Evolutionary conservation across 2,113 vertebrate genomes (phyloP).

Genomic region (Psilopsiagon aurifrons): DNA sequence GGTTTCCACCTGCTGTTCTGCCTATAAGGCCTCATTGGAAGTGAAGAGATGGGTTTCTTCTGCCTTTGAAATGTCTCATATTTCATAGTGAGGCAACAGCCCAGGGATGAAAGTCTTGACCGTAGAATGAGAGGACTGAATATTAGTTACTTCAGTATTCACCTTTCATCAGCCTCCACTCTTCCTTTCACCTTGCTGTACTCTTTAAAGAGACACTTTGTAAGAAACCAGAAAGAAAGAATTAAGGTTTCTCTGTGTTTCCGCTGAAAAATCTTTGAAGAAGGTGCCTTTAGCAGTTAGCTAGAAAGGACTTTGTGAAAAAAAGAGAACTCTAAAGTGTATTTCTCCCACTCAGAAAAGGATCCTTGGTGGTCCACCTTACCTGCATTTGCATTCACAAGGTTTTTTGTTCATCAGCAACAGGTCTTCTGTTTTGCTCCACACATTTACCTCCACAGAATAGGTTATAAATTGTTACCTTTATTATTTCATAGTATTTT

Average conservation of each 20-base stretch:
- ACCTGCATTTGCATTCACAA: background rate
- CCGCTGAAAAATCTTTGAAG: background rate
- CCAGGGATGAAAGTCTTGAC: background rate
- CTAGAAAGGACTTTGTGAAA: background rate
- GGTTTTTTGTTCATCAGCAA: background rate
- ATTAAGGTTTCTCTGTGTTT: background rate
- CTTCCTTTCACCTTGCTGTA: background rate
- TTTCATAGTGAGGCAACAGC: background rate
- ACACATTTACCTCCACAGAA: background rate
- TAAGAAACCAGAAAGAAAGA: background rate
- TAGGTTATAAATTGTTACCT: background rate
- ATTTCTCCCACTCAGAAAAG: background rate
- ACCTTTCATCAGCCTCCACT: background rate
- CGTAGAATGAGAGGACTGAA: background rate
- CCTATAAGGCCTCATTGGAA: background rate
- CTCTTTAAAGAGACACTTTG: rapidly evolving
- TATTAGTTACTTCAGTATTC: background rate
- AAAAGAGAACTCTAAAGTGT: background rate
- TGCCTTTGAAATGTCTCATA: background rate
- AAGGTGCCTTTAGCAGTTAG: background rate
- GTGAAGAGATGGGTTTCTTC: background rate
- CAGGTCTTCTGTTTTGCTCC: background rate
- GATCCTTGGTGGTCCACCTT: background rate
- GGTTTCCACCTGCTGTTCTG: background rate
- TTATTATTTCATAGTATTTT: background rate